Evolutionary conservation across 2,888 invertebrate species (phyloP).

Genomic region (Phaonia tiefii): DNA sequence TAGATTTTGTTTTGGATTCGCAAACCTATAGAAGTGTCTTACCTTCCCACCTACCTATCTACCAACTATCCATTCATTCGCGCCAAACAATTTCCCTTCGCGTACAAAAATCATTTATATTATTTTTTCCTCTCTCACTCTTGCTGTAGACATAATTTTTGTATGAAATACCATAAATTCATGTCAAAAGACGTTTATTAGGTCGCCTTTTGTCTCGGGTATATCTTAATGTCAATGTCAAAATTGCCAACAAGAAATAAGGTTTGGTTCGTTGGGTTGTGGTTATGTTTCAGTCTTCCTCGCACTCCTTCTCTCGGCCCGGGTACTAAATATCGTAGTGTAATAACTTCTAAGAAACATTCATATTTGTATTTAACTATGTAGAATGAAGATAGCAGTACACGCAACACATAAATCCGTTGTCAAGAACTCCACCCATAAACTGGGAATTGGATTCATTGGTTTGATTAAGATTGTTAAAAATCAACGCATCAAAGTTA

Average conservation of each 20-base stretch:
- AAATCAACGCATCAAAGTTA: constrained; percentile 8
- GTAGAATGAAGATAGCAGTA: constrained; percentile 4
- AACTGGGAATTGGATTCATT: not conserved
- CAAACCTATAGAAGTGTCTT: too few species aligned
- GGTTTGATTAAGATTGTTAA: constrained; percentile 25
- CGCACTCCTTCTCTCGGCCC: too few species aligned
- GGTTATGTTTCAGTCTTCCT: not conserved
- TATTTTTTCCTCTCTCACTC: not conserved
- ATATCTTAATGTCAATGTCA: constrained; percentile 28
- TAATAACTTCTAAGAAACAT: constrained; percentile 7
- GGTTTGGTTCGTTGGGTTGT: constrained; percentile 4
- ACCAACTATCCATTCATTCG: not conserved
- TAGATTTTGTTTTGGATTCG: constrained; percentile 43
- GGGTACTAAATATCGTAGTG: not conserved
- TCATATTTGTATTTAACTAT: constrained; percentile 20
- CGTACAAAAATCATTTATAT: too few species aligned
- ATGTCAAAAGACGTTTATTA: not conserved
- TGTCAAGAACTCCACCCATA: constrained; percentile 28
- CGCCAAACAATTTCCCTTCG: constrained; percentile 32
- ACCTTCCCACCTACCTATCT: too few species aligned
- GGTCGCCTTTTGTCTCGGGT: not conserved
- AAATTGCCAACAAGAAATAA: constrained; percentile 10
- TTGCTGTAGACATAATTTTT: constrained; percentile 34
- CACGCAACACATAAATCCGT: not conserved
- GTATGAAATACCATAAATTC: not conserved